Evolutionary conservation across 2,888 invertebrate species (phyloP).

Genomic region (Parascotia fuliginaria): DNA sequence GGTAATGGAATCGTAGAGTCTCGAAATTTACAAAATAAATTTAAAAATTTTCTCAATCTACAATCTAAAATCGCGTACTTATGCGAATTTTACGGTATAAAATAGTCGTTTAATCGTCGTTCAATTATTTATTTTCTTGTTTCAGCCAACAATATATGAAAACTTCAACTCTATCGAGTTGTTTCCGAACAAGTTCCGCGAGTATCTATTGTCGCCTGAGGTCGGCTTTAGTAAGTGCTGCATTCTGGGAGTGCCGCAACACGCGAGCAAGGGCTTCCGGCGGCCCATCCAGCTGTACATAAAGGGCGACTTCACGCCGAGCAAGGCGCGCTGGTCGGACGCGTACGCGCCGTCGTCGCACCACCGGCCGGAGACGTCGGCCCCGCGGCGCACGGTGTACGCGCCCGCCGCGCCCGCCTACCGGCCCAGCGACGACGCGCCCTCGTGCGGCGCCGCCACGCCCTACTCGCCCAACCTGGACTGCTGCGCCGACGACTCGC

Average conservation of each 20-base stretch:
- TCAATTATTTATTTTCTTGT: conserved; percentile 45
- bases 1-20: no score
- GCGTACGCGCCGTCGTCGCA: conserved; percentile 88
- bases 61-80: no score
- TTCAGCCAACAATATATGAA: conserved; percentile 93
- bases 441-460: conserved; percentile 82
- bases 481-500: conserved; percentile 77
- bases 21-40: no score
- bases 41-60: no score
- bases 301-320: conserved; percentile 87
- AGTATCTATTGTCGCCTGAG: conserved; percentile 95
- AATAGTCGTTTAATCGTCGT: no score
- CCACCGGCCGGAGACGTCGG: conserved; percentile 85
- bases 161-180: conserved; percentile 95
- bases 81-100: no score
- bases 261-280: conserved; percentile 95
- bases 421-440: conserved; percentile 82
- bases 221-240: conserved; percentile 97
- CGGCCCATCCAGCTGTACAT: conserved; percentile 91
- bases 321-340: conserved; percentile 88
- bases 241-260: conserved; percentile 92
- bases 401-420: conserved; percentile 78
- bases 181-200: conserved; percentile 96
- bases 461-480: conserved; percentile 81
- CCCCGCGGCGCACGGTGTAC: conserved; percentile 82